These are phyloP conservation scores for Daphoenositta chrysoptera DNA, from an alignment of 2,113 vertebrate species.

Conservation along the genomic window DNA sequence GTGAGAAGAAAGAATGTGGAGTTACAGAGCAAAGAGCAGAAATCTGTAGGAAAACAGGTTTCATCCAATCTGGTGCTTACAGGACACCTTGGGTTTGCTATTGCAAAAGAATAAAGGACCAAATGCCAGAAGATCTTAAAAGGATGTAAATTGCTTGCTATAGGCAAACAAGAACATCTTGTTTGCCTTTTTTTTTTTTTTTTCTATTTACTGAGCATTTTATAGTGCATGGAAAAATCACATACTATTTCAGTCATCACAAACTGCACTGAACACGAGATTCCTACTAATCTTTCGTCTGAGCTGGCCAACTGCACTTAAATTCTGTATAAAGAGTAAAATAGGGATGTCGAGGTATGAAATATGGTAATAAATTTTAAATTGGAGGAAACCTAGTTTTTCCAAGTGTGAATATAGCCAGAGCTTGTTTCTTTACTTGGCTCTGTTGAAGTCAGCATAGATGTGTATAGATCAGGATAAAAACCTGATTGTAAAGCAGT, in stretches of 20 bases:
- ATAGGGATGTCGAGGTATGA: neutral
- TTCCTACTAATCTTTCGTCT: neutral
- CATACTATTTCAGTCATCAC: neutral
- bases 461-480: neutral
- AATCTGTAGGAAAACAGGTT: constrained; percentile 18
- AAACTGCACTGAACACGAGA: neutral
- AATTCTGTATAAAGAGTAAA: neutral
- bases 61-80: constrained; percentile 45
- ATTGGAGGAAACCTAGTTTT: neutral
- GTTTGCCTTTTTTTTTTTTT: neutral
- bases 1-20: neutral
- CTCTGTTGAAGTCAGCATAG: neutral
- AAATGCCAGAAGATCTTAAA: constrained; percentile 1
- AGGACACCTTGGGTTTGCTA: constrained; percentile 12
- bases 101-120: neutral
- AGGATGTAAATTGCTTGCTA: neutral
- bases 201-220: neutral
- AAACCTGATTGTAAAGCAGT: neutral
- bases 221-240: neutral
- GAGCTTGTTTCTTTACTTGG: neutral
- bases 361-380: neutral
- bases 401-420: neutral
- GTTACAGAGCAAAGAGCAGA: neutral
- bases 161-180: constrained; percentile 28
- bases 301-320: neutral